Evolutionary conservation across 2,888 invertebrate genomes (phyloP), one percentile per base, ranked within the genome.

Genomic region (Ophion ellenae): DNA sequence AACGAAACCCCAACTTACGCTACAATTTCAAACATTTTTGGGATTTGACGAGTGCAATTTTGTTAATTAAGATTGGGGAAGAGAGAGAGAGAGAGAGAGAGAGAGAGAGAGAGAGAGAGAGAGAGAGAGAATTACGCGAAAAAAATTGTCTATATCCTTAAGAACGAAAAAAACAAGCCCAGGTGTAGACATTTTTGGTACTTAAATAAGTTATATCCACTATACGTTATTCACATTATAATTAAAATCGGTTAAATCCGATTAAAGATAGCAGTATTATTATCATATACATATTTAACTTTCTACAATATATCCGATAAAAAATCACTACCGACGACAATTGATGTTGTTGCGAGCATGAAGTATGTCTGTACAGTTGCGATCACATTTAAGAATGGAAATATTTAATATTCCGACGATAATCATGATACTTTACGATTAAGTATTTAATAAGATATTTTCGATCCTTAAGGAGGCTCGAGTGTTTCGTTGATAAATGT

Each of bases 211-310:
- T 84, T 78, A 79, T 79, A 79, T 81, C 69, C 66, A 81, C 70
- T 17, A 76, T 84, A 86, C 86, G 73, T 66, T 81, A 86, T 81
- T 83, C 83, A 69, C 61, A 28, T 81, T 81, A 86, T 78, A n/a
- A 87, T 70, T 77, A 80, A 10, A 75, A 84, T 81, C 82, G 75
- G 77, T 24, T 24, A 69, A 69, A 64, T 66, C 75, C 83, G 86
- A 78, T 87, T 79, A 81, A 81, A 81, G 67, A 84, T 88, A 87
- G 86, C 87, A 88, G 87, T 88, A 88, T 88, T 88, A 88, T 69
- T 63, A 28, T 61, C 61, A 57, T 32, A 77, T 40, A 71, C n/a
- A 47, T 80, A 83, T 69, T 83, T 66, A 78, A 83, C 74, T 78
- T 78, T 83, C 81, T 78, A 81, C 83, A 73, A 77, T 73, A 32